Percentiles rank a stretch among this genome's conserved stretches.
phyloP scores from a whole-genome alignment of 2,113 vertebrate genomes.

The Dinomys branickii region DNA sequence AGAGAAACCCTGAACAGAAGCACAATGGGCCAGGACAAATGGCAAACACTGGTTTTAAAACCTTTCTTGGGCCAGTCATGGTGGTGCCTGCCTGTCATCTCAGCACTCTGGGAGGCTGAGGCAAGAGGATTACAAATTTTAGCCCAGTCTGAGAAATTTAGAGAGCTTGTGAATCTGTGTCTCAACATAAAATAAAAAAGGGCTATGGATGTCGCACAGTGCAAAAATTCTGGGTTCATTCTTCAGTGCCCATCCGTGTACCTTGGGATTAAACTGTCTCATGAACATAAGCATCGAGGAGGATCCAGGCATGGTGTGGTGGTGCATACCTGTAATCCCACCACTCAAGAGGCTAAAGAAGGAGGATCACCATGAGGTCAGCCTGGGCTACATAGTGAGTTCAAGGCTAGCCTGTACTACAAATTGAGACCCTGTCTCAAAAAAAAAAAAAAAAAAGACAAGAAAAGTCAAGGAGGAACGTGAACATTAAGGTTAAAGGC shows the following conservation, averaged over 20 bases:
- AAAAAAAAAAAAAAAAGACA: background rate
- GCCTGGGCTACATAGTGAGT: background rate
- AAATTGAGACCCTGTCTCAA: background rate
- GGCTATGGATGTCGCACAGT: background rate
- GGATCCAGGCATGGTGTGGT: background rate
- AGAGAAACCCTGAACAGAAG: background rate
- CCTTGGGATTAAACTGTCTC: background rate
- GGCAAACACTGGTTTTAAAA: accelerated
- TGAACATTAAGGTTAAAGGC: background rate
- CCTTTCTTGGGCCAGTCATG: background rate
- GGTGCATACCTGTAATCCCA: background rate
- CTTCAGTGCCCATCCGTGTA: background rate
- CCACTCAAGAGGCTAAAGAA: background rate
- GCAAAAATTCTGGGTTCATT: background rate
- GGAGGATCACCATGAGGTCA: background rate
- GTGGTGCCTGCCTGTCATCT: background rate
- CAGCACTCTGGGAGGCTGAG: background rate
- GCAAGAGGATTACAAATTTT: background rate
- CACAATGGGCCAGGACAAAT: no score
- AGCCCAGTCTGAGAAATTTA: background rate
- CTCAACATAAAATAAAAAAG: background rate
- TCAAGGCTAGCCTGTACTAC: background rate
- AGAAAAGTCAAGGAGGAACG: background rate
- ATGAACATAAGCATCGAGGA: background rate
- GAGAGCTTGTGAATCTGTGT: background rate